A percentile compares a stretch with the other conserved stretches of the same genome.
Conservation (phyloP, 2,797 vertebrate genomes). For the Sebastes glaucus region DNA sequence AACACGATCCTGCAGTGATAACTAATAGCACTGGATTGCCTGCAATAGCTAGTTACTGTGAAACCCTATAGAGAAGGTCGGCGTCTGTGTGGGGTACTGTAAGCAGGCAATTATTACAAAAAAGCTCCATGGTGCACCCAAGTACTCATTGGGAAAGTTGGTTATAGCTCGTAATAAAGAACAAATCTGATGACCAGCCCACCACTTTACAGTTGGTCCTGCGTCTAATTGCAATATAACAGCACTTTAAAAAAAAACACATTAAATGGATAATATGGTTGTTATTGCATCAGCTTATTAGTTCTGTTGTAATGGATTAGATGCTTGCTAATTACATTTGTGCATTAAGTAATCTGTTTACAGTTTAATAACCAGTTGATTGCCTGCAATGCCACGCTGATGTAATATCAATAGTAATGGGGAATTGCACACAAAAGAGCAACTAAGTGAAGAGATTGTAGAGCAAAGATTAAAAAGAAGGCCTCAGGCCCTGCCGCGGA, state of each 20-base stretch:
- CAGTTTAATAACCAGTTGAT: conserved; percentile 43
- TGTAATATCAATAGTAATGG: conserved; percentile 9
- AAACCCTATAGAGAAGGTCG: conserved; percentile 7
- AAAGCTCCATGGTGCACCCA: conserved; percentile 12
- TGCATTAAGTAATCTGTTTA: conserved; percentile 27
- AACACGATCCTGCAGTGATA: conserved; percentile 66
- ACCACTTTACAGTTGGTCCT: conserved; percentile 13
- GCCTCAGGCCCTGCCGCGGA: not conserved
- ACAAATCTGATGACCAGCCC: conserved; percentile 6
- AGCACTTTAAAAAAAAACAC: conserved; percentile 6
- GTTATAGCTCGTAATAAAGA: conserved; percentile 19
- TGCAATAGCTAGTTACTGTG: conserved; percentile 22
- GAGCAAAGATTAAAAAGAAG: not conserved
- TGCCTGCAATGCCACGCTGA: not conserved
- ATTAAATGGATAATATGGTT: conserved; percentile 30
- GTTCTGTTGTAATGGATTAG: conserved; percentile 32
- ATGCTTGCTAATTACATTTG: conserved; percentile 31
- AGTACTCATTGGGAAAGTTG: conserved; percentile 22
- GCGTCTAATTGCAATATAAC: conserved; percentile 14
- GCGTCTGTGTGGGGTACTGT: conserved; percentile 28
- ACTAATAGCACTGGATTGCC: conserved; percentile 41
- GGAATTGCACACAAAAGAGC: conserved; percentile 2
- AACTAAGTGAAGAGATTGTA: conserved; percentile 3
- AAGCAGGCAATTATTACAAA: conserved; percentile 30
- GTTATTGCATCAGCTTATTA: conserved; percentile 40